Conservation (phyloP, 2,113 vertebrate species). For the Leptodactylus fuscus region DNA sequence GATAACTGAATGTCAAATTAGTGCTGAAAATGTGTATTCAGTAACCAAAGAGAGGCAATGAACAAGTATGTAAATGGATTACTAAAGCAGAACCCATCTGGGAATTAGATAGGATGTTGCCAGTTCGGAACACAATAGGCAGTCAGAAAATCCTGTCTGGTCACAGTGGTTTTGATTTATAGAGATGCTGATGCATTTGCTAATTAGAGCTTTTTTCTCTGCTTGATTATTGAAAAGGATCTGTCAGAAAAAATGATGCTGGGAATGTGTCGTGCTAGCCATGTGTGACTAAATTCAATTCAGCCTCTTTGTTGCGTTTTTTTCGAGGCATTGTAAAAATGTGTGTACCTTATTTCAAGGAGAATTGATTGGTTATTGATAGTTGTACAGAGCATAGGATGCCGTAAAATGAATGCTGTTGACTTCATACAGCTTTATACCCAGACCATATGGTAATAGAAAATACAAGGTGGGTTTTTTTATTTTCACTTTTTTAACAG, state of each 20-base stretch:
- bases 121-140: constrained; percentile 53
- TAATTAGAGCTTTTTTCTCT: constrained; percentile 57
- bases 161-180: constrained; percentile 60
- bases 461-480: not conserved
- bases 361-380: constrained; percentile 54
- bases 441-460: constrained; percentile 13
- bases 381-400: constrained; percentile 3
- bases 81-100: constrained; percentile 60
- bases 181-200: constrained; percentile 25
- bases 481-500: not conserved
- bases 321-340: constrained; percentile 57
- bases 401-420: constrained; percentile 11
- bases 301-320: constrained; percentile 40
- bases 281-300: constrained; percentile 57
- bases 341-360: constrained; percentile 47
- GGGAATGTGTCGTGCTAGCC: constrained; percentile 20
- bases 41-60: constrained; percentile 49
- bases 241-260: constrained; percentile 46
- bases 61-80: constrained; percentile 45
- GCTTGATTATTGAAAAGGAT: constrained; percentile 54
- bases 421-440: constrained; percentile 1
- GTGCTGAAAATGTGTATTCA: constrained; percentile 55
- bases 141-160: constrained; percentile 58
- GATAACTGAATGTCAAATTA: constrained; percentile 56
- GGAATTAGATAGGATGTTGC: constrained; percentile 62